Evolutionary conservation across 1,140 invertebrate species (phyloP).

Genomic region (Gryon sp.): DNA sequence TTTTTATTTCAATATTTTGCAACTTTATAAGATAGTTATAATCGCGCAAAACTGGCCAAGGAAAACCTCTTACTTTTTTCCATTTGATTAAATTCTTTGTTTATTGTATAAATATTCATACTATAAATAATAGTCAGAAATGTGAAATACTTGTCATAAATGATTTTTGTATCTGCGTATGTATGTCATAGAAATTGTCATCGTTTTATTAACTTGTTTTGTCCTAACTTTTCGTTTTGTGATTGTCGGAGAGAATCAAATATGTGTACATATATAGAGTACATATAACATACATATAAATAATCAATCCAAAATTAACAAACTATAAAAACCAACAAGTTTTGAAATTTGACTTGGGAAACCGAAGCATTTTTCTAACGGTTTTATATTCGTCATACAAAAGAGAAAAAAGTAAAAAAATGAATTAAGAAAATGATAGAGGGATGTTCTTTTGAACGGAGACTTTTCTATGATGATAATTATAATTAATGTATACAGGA

Average conservation of each 20-base stretch:
- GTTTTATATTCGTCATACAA: constrained; percentile 32
- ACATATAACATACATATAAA: constrained; percentile 49
- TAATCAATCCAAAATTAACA: constrained; percentile 15
- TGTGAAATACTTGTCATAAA: constrained; percentile 75
- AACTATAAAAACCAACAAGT: no score
- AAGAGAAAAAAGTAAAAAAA: constrained; percentile 15
- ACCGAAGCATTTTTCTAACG: constrained; percentile 28
- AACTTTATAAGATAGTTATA: no score
- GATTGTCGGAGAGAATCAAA: constrained; percentile 55
- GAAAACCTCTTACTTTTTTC: constrained; percentile 24
- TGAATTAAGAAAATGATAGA: not conserved
- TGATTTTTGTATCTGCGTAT: constrained; percentile 55
- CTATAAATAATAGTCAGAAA: constrained; percentile 68
- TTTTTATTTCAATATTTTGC: no score
- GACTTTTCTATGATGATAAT: constrained; percentile 50
- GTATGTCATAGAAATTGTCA: constrained; percentile 51
- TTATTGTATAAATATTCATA: constrained; percentile 79
- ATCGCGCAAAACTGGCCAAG: no score
- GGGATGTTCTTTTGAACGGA: constrained; percentile 22
- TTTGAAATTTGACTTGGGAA: no score
- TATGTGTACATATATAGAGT: constrained; percentile 67
- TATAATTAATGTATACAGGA: constrained; percentile 60
- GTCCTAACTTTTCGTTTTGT: constrained; percentile 19
- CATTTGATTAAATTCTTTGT: constrained; percentile 57
- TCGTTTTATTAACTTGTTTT: constrained; percentile 16